phyloP scores from a whole-genome alignment of 2,888 invertebrate genomes.

The Temnothorax unifasciatus region DNA sequence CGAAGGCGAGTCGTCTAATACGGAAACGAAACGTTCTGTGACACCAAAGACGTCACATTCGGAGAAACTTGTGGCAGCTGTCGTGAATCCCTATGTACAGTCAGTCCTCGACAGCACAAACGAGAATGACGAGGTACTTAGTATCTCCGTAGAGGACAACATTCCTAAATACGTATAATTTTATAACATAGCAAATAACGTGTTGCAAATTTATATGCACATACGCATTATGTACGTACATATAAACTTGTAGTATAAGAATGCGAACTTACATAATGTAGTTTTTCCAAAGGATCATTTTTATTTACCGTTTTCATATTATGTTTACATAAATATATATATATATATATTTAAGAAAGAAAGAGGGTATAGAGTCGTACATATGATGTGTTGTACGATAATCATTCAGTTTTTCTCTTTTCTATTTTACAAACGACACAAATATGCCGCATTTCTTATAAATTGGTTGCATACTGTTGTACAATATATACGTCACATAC shows the following conservation, averaged over 20 bases:
- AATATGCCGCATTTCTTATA: slow-evolving; percentile 4
- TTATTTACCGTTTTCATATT: slow-evolving; percentile 52
- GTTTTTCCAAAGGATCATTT: slow-evolving; percentile 24
- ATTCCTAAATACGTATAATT: slow-evolving; percentile 65
- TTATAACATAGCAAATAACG: slow-evolving; percentile 34
- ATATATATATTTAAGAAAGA: background rate
- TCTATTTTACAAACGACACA: slow-evolving; percentile 8
- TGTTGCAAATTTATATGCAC: slow-evolving; percentile 16
- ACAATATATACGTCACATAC: slow-evolving; percentile 28
- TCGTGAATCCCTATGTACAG: slow-evolving; percentile 6
- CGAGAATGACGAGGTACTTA: slow-evolving; percentile 38
- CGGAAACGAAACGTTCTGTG: background rate
- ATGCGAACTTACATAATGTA: background rate
- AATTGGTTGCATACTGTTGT: background rate
- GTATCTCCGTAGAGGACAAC: slow-evolving; percentile 55
- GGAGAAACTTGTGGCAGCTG: slow-evolving; percentile 9
- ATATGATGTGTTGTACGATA: background rate
- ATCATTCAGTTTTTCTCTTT: background rate
- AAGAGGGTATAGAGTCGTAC: background rate
- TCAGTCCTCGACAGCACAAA: background rate
- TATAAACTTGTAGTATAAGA: slow-evolving; percentile 18
- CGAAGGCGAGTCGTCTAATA: background rate
- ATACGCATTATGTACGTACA: background rate
- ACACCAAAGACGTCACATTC: slow-evolving; percentile 35
- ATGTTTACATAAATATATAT: slow-evolving; percentile 46